Evolutionary conservation across 2,888 invertebrate genomes (phyloP), one percentile per base, ranked within the genome.

Genomic region (Laspeyria flexula): DNA sequence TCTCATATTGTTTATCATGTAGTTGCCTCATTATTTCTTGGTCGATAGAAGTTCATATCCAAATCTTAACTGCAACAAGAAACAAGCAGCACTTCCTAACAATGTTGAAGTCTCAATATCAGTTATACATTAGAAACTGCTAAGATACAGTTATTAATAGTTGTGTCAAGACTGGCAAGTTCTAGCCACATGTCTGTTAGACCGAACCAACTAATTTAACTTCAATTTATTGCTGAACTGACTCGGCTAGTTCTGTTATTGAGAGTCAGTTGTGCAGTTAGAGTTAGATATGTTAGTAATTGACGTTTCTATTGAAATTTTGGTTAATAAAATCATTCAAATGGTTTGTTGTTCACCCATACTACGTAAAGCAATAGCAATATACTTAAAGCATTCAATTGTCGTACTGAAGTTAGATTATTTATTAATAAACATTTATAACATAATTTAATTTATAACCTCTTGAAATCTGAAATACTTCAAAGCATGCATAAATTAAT

Each of bases 191-290:
- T 58, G 51, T 60, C 61, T 70, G 47, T 34, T 43, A 55, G 46
- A 61, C 60, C 55, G 73, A 63, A 72, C 58, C 60, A 78, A 81
- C 75, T 79, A 84, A 82, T 85, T 79, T 73, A 77, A 81, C 74
- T 77, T 71, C 73, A 81, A 83, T 83, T 79, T 80, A 75, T 73
- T 66, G 64, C 60, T 55, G 55, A 56, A 66, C 4, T 21, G 35
- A 70, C 64, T 55, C 53, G 56, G 63, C 65, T 52, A 61, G 55
- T 57, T 55, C 60, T 71, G 65, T 70, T 63, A 71, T 73, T 68
- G 40, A 34, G 42, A 54, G 29, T 58, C 54, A 45, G 47, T 43
- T 58, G 23, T 40, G 54, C 6, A 31, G 34, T 44, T 54, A n/a
- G n/a, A n/a, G n/a, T n/a, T 56, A 27, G 21, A 16, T 34, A 43